These are phyloP conservation scores for Leucopsar rothschildi DNA, from an alignment of 2,113 vertebrate genomes.

Conservation along the genomic window DNA sequence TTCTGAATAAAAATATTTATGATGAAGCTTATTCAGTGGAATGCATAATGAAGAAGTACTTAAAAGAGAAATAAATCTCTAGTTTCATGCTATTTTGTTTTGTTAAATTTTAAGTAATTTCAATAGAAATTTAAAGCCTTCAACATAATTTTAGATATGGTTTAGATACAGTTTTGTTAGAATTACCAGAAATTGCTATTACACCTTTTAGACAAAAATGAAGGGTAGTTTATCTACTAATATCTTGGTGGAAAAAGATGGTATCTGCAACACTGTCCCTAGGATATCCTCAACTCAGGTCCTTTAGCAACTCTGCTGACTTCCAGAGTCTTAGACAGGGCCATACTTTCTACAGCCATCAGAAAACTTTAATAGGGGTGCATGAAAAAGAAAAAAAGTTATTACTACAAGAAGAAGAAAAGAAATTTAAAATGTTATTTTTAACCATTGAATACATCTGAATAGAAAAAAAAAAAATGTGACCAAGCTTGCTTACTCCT, in stretches of 20 bases:
- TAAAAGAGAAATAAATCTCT: background rate
- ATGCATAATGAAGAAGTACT: background rate
- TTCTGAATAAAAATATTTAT: background rate
- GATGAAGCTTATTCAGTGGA: background rate
- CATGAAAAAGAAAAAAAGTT: background rate
- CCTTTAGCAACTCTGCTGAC: background rate
- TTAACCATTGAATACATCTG: background rate
- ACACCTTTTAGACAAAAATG: background rate
- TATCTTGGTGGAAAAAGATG: background rate
- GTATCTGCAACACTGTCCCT: rapidly evolving
- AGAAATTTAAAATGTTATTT: background rate
- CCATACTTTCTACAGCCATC: background rate
- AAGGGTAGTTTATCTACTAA: background rate
- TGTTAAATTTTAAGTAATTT: background rate
- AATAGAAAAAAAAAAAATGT: background rate
- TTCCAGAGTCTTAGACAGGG: background rate
- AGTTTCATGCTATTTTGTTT: background rate
- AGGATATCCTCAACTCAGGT: background rate
- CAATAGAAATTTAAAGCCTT: background rate
- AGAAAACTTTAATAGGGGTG: background rate
- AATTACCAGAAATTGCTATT: background rate
- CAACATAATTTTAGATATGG: background rate
- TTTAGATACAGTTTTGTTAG: background rate
- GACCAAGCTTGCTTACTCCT: background rate
- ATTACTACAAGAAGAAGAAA: background rate